Percentiles rank a stretch among this genome's conserved stretches.
These are phyloP conservation scores for Oplegnathus fasciatus DNA, from an alignment of 2,113 vertebrate genomes.

Conservation along the genomic window DNA sequence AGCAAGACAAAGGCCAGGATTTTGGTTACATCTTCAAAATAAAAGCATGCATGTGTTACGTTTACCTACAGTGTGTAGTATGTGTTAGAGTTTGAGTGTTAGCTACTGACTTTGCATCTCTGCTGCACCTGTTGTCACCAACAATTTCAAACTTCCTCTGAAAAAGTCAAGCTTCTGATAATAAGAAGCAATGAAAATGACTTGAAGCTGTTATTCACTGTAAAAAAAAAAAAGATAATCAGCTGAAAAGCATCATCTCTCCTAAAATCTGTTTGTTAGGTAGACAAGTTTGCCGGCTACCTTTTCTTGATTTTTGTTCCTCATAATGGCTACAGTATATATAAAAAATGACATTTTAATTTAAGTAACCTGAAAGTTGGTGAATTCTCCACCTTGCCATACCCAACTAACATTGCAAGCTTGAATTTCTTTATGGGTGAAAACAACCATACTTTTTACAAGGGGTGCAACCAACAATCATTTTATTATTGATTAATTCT, in stretches of 20 bases:
- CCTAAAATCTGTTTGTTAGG: too few species aligned
- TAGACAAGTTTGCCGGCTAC: too few species aligned
- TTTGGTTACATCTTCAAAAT: conserved; percentile 33
- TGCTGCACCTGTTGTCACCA: neutral
- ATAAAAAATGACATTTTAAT: too few species aligned
- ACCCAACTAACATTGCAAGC: neutral
- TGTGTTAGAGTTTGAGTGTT: neutral
- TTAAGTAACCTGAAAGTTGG: too few species aligned
- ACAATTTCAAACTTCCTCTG: neutral
- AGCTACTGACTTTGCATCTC: neutral
- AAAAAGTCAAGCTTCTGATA: neutral
- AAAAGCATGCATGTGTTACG: conserved; percentile 30
- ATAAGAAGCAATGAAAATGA: neutral
- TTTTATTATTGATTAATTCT: neutral
- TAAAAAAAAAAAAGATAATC: neutral
- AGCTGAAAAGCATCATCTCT: too few species aligned
- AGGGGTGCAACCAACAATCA: neutral
- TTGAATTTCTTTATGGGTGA: neutral
- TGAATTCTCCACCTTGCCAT: neutral
- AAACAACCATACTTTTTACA: too few species aligned
- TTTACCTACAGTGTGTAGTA: too few species aligned
- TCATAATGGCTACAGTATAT: neutral
- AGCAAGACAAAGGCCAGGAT: neutral
- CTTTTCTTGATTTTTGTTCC: neutral
- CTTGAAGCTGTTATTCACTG: neutral